These are phyloP conservation scores for Pedetes capensis DNA, from an alignment of 2,113 vertebrate species.

Conservation along the genomic window DNA sequence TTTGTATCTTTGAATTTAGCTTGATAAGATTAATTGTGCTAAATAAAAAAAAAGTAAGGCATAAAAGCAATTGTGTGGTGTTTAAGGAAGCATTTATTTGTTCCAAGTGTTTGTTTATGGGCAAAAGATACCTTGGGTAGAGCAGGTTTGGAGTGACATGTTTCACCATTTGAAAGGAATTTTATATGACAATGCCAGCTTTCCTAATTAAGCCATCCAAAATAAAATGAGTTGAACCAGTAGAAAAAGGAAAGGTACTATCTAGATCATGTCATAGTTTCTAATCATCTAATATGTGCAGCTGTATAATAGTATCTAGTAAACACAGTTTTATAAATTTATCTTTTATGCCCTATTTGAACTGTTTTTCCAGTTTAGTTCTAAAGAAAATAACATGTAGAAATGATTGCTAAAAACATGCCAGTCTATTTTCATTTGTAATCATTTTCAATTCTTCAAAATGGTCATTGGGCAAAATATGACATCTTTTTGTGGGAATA, in stretches of 20 bases:
- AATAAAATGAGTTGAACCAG: not conserved
- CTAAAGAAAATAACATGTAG: constrained; percentile 19
- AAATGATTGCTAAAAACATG: constrained; percentile 19
- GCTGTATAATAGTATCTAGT: not conserved
- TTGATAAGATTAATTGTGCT: not conserved
- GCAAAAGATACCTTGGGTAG: not conserved
- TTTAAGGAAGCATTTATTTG: not conserved
- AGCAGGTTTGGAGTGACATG: not conserved
- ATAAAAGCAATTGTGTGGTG: not conserved
- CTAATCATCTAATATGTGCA: not conserved
- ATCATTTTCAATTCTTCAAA: constrained; percentile 26
- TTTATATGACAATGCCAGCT: not conserved
- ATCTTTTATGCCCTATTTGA: not conserved
- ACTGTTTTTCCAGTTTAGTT: constrained; percentile 8
- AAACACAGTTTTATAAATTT: not conserved
- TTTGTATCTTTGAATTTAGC: not conserved
- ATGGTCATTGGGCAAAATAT: not conserved
- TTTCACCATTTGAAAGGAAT: not conserved
- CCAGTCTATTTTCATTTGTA: constrained; percentile 28
- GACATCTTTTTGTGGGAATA: not conserved
- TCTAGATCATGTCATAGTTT: not conserved
- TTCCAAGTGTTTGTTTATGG: not conserved
- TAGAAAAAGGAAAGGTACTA: not conserved
- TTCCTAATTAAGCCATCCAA: not conserved
- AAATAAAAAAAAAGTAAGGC: not conserved